A percentile compares a stretch with the other conserved stretches of the same genome.
Conservation (phyloP, 2,797 vertebrate genomes). For the Pelodytes ibericus region DNA sequence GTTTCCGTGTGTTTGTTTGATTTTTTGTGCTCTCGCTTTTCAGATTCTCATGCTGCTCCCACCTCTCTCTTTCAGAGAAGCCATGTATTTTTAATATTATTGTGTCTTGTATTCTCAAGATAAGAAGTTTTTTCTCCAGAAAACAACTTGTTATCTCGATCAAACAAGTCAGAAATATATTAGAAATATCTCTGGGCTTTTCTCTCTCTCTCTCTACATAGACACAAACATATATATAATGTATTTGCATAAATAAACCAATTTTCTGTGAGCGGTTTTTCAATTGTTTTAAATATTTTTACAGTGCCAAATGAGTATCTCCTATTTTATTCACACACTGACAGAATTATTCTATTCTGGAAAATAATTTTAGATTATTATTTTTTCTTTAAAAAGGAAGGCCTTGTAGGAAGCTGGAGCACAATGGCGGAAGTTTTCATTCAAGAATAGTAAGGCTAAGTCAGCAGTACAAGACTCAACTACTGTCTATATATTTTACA, state of each 20-base stretch:
- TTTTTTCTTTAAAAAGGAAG: conserved; percentile 59
- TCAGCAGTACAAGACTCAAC: conserved; percentile 66
- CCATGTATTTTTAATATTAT: too few relatives aligned
- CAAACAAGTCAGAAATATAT: too few relatives aligned
- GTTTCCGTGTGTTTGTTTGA: too few relatives aligned
- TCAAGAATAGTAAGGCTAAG: conserved; percentile 67
- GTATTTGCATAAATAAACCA: too few relatives aligned
- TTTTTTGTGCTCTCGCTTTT: too few relatives aligned
- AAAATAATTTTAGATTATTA: conserved; percentile 41
- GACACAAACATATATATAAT: background rate
- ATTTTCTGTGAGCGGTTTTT: background rate
- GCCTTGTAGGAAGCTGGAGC: conserved; percentile 62
- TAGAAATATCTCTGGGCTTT: background rate
- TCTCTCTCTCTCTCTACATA: background rate
- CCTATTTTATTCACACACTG: conserved; percentile 39
- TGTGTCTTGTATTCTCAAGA: too few relatives aligned
- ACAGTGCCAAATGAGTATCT: conserved; percentile 9
- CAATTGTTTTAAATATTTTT: background rate
- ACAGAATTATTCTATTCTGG: conserved; percentile 51
- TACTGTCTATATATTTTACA: conserved; percentile 66
- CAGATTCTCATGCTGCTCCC: too few relatives aligned
- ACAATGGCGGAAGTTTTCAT: conserved; percentile 68
- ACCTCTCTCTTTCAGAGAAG: too few relatives aligned
- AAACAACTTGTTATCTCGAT: too few relatives aligned
- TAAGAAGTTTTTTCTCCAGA: too few relatives aligned